A percentile compares a stretch with the other conserved stretches of the same genome.
phyloP scores from a whole-genome alignment of 2,888 invertebrate species.

The Lasioglossum figueresi region DNA sequence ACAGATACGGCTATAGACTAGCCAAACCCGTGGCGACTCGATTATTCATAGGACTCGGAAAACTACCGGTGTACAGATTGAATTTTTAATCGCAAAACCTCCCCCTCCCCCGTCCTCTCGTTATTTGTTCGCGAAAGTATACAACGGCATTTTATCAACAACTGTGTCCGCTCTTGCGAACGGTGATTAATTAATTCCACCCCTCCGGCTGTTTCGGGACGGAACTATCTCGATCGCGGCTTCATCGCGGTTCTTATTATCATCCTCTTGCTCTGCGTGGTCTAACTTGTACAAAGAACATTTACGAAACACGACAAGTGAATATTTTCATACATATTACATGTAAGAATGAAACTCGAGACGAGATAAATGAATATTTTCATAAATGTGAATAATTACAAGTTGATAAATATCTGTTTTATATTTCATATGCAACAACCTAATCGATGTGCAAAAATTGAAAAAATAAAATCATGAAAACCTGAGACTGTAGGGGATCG shows the following conservation, averaged over 20 bases:
- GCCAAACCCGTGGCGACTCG: conserved; percentile 10
- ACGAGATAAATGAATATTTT: too few relatives aligned
- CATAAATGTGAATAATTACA: too few relatives aligned
- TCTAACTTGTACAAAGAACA: neutral
- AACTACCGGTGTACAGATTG: conserved; percentile 15
- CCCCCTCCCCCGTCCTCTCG: too few relatives aligned
- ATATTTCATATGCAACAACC: too few relatives aligned
- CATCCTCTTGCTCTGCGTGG: neutral
- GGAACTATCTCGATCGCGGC: neutral
- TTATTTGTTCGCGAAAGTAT: neutral
- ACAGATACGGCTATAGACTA: conserved; percentile 8
- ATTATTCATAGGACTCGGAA: conserved; percentile 34
- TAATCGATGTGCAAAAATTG: too few relatives aligned
- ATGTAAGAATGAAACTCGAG: too few relatives aligned
- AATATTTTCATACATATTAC: too few relatives aligned
- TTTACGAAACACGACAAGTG: too few relatives aligned
- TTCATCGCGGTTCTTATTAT: neutral
- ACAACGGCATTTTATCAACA: neutral
- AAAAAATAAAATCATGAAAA: too few relatives aligned
- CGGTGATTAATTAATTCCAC: neutral
- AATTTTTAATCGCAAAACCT: conserved; percentile 26
- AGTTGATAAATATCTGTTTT: too few relatives aligned
- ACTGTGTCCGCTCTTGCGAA: neutral
- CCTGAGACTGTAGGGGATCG: too few relatives aligned
- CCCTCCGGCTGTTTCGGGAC: neutral